Base-by-base conservation (phyloP, 2,113 vertebrate genomes). In the Beaufortia kweichowensis region DNA sequence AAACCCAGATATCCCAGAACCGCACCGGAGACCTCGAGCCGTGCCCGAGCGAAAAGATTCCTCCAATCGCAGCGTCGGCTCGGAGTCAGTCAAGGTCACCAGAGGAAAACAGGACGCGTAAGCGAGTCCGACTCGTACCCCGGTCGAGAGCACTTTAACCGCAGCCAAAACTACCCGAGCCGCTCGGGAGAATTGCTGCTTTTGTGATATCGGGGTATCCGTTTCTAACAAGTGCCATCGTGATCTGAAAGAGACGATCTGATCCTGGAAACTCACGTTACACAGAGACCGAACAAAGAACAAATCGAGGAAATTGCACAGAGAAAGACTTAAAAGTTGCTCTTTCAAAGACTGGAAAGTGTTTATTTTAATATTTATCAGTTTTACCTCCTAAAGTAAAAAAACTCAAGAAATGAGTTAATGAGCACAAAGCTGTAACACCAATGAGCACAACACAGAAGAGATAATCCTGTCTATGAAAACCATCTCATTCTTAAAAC, bases 1-100 rank as follows among this genome's bases (percentile, higher is more conserved):
- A 88, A 90, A 88, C 84, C 83, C 83, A 83, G 85, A 86, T 43
- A 77, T 63, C 82, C 83, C 83, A 85, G 86, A 86, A 24, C 66
- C 65, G 2, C 74, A 66, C 74, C 62, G 46, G 39, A 72, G 68
- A n/a, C 26, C 76, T 33, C 19, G 17, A 41, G 29, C 59, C 53
- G 46, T 71, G 60, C 48, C 67, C 76, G 33, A 63, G 64, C 17
- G 14, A 9, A 68, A 67, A 81, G 74, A 81, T 75, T 21, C 39
- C 70, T 43, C 60, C 56, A 50, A 68, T 72, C 53, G 31, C 48
- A 33, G 72, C 74, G 68, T 79, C 71, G 81, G 80, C 79, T 76
- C 12, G 68, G 71, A 55, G 23, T 26, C 33, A 10, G 72, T 70
- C 86, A 88, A 89, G 88, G 89, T 88, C 87, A 84, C 24, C 26